A percentile compares a stretch with the other conserved stretches of the same genome.
These are phyloP conservation scores for Maniola hyperantus DNA, from an alignment of 2,888 invertebrate genomes.

Conservation along the genomic window DNA sequence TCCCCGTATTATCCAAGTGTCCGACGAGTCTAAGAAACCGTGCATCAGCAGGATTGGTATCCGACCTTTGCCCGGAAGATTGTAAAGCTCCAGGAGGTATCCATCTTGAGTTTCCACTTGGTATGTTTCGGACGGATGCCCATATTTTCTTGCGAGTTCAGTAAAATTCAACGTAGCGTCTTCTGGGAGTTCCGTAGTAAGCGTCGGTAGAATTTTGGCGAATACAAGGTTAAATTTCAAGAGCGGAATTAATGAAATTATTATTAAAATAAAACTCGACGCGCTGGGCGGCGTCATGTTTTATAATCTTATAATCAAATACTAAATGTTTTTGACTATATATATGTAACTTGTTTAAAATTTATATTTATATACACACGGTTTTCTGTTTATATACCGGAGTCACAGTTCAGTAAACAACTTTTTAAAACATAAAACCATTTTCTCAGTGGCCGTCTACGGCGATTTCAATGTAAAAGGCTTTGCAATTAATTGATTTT, in stretches of 20 bases:
- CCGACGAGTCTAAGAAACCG: slow-evolving; percentile 51
- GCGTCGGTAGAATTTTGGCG: neutral
- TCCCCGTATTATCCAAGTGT: slow-evolving; percentile 52
- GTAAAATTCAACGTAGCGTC: slow-evolving; percentile 1
- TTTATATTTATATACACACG: neutral
- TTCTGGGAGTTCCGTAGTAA: neutral
- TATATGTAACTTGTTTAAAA: neutral
- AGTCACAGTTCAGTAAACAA: neutral
- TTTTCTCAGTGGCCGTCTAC: too few species aligned
- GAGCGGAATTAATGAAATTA: neutral
- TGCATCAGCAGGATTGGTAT: slow-evolving; percentile 52
- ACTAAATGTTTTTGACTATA: too few species aligned
- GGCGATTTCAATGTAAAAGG: too few species aligned
- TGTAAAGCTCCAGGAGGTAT: slow-evolving; percentile 61
- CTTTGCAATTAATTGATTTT: too few species aligned
- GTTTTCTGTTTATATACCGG: neutral
- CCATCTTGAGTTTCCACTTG: slow-evolving; percentile 61
- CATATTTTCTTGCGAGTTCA: slow-evolving; percentile 48
- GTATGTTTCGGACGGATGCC: slow-evolving; percentile 50
- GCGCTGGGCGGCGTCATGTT: neutral
- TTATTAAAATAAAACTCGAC: slow-evolving; percentile 3
- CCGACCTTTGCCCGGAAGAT: slow-evolving; percentile 55
- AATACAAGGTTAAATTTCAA: neutral
- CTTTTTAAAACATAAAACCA: too few species aligned
- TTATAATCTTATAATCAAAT: neutral